Conservation (phyloP, 2,888 invertebrate species). For the Coremacera marginata region DNA sequence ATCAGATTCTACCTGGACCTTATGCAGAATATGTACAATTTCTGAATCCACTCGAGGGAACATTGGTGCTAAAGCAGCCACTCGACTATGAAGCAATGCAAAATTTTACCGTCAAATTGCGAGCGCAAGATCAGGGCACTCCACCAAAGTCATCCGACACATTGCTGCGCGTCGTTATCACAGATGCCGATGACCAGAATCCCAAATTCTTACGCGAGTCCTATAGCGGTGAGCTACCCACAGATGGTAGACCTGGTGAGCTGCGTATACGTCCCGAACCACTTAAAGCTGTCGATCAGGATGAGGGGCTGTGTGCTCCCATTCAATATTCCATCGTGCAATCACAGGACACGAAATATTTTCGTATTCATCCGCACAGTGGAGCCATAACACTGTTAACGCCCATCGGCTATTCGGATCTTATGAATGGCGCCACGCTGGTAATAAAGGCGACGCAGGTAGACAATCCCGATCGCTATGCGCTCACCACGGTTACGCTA, state of each 20-base stretch:
- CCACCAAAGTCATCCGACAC: slow-evolving; percentile 85
- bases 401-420: slow-evolving; percentile 69
- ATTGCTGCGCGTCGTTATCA: slow-evolving; percentile 80
- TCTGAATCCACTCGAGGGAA: slow-evolving; percentile 87
- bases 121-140: slow-evolving; percentile 84
- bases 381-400: slow-evolving; percentile 65
- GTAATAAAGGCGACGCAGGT: slow-evolving; percentile 86
- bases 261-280: slow-evolving; percentile 79
- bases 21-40: slow-evolving; percentile 86
- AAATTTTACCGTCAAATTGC: slow-evolving; percentile 82
- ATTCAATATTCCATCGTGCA: slow-evolving; percentile 68
- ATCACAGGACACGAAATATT: slow-evolving; percentile 68
- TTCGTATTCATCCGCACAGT: slow-evolving; percentile 67
- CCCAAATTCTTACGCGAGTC: slow-evolving; percentile 83
- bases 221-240: slow-evolving; percentile 79
- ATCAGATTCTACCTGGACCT: slow-evolving; percentile 82
- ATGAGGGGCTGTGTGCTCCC: slow-evolving; percentile 68
- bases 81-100: slow-evolving; percentile 86
- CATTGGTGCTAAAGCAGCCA: slow-evolving; percentile 81
- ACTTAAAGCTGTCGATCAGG: slow-evolving; percentile 83
- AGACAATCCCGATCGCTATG: slow-evolving; percentile 90
- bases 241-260: slow-evolving; percentile 70
- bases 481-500: slow-evolving; percentile 84
- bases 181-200: slow-evolving; percentile 93
- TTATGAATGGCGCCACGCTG: slow-evolving; percentile 80